Evolutionary conservation across 2,888 invertebrate species (phyloP), one percentile per base, ranked within the genome.

Genomic region (Drosophila kambysellisi): DNA sequence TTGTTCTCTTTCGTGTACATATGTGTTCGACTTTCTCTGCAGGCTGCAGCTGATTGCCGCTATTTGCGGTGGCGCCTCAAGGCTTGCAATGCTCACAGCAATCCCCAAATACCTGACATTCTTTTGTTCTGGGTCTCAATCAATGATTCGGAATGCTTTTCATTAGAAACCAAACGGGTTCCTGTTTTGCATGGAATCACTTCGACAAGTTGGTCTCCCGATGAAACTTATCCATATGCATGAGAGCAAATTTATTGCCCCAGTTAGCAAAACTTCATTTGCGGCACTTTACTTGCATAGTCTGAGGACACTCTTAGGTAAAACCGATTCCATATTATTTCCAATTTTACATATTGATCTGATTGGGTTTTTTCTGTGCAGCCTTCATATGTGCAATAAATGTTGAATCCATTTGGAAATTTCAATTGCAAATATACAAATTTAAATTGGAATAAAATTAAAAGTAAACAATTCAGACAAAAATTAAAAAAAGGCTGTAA

Each of bases 81-180:
- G 41, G 25, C 43, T 59, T 46, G 52, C 32, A 51, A 43, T 20
- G 8, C 57, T 41, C 29, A 15, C 20, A 30, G 15, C 51, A 20
- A 8, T 33, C 48, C 20, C 12, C 9, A 20, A 29, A 35, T 48
- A 41, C 30, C 59, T 54, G 54, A 5, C 41, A 37, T 37, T 59
- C 35, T 51, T 56, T 51, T 64, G 46, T 37, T 11, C 56, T 20
- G 41, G 43, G 2, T 11, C 17, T 56, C 32, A 51, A 54, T 60
- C 50, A 70, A 37, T 60, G 51, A 32, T 15, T 43, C n/a, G 41
- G 54, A 67, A 43, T 48, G 59, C 39, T 32, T 53, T 41, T 66
- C 35, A 50, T 53, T 70, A 48, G 3, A 33, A 30, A 8, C 15
- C 51, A 2, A 11, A 20, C 29, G 5, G 15, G 15, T 25, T 46